These are phyloP conservation scores for Plusia festucae DNA, from an alignment of 2,888 invertebrate genomes.

Conservation along the genomic window DNA sequence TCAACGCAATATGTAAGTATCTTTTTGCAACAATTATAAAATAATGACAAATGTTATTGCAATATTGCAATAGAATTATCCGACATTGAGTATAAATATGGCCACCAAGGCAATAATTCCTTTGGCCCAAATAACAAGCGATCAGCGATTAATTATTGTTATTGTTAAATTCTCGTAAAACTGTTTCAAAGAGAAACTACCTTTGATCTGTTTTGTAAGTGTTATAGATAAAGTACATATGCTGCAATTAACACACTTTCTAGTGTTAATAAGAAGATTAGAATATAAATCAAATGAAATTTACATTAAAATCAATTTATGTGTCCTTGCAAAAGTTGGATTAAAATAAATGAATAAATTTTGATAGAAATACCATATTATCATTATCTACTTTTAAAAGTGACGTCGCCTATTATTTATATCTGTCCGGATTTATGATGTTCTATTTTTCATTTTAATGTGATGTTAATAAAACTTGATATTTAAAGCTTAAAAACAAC, in stretches of 20 bases:
- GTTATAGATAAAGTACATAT: slow-evolving; percentile 54
- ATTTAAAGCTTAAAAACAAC: background rate
- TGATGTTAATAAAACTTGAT: background rate
- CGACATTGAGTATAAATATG: slow-evolving; percentile 19
- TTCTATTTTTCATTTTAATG: slow-evolving; percentile 4
- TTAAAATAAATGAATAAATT: background rate
- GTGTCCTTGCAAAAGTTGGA: background rate
- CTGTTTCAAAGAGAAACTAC: slow-evolving; percentile 56
- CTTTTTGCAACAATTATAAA: slow-evolving; percentile 54
- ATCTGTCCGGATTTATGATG: slow-evolving; percentile 2
- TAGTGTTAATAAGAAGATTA: slow-evolving; percentile 36
- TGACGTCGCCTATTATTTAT: background rate
- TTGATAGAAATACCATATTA: slow-evolving; percentile 2
- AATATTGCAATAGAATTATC: slow-evolving; percentile 55
- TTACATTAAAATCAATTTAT: slow-evolving; percentile 1
- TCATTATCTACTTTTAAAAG: background rate
- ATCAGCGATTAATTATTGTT: slow-evolving; percentile 55
- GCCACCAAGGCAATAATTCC: slow-evolving; percentile 53
- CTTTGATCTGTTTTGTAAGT: slow-evolving; percentile 60
- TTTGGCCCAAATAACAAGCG: slow-evolving; percentile 52
- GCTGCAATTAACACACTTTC: slow-evolving; percentile 53
- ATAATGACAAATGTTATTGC: slow-evolving; percentile 56
- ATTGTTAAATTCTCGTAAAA: slow-evolving; percentile 59
- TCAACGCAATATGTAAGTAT: slow-evolving; percentile 33
- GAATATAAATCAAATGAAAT: slow-evolving; percentile 13